phyloP scores from a whole-genome alignment of 2,113 vertebrate genomes.

The Oophaga pumilio region DNA sequence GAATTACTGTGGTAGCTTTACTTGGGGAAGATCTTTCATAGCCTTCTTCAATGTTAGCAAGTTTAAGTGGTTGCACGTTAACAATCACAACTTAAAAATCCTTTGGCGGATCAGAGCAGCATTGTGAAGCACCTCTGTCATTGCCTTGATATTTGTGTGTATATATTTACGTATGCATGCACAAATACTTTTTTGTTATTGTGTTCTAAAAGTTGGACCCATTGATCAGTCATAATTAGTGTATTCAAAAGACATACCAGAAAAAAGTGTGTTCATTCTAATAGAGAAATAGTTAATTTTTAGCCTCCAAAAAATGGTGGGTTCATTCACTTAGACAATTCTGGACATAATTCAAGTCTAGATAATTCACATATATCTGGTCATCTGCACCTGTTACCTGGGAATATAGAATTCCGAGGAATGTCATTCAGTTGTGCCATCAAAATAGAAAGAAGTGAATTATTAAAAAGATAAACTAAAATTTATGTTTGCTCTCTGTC shows the following conservation, averaged over 20 bases:
- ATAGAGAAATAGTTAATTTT: background rate
- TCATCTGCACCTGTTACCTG: conserved; percentile 56
- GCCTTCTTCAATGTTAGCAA: no score
- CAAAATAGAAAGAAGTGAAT: conserved; percentile 75
- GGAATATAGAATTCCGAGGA: conserved; percentile 64
- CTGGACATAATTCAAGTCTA: conserved; percentile 54
- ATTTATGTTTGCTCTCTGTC: conserved; percentile 92
- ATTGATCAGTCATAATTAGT: background rate
- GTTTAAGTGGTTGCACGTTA: no score
- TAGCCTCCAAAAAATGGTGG: background rate
- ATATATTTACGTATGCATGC: no score
- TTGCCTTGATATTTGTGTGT: no score
- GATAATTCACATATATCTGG: conserved; percentile 51
- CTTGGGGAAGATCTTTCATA: no score
- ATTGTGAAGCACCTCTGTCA: no score
- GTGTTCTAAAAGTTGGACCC: no score
- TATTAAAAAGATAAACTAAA: conserved; percentile 91
- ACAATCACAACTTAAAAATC: no score
- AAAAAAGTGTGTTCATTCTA: background rate
- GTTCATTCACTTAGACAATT: conserved; percentile 50
- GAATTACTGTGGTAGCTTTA: no score
- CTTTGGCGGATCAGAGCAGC: no score
- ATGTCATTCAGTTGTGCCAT: conserved; percentile 71
- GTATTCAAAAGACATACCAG: no score
- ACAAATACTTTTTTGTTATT: no score